Conservation (phyloP, 2,888 invertebrate species). For the Leucophenga montana region DNA sequence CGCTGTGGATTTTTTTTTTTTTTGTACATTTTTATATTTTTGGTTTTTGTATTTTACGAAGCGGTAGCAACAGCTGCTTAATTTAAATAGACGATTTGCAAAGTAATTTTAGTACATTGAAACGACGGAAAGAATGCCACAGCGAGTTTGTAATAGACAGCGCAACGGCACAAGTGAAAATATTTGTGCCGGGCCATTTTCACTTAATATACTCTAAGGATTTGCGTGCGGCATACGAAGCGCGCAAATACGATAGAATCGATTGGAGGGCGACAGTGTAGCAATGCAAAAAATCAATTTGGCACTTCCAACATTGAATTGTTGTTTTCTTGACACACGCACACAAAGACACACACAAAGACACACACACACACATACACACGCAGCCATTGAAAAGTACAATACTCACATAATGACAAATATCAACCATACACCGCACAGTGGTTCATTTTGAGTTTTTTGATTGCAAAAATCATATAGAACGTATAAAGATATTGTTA, state of each 20-base stretch:
- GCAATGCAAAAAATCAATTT: no score
- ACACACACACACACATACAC: not conserved
- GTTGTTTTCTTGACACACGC: no score
- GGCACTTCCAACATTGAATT: no score
- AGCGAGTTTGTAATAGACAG: not conserved
- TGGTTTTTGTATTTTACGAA: no score
- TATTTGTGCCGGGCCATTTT: not conserved
- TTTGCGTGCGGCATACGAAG: no score
- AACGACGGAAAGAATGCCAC: not conserved
- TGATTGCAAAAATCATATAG: no score
- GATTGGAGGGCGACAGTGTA: no score
- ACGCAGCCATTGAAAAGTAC: not conserved
- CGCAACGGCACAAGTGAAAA: no score
- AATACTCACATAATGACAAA: constrained; percentile 31
- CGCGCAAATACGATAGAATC: no score
- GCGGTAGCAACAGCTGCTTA: constrained; percentile 22
- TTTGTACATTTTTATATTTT: not conserved
- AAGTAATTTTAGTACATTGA: constrained; percentile 10
- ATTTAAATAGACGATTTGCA: constrained; percentile 26
- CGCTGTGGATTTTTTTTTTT: not conserved
- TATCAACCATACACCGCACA: constrained; percentile 36
- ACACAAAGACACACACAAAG: not conserved
- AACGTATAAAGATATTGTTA: no score
- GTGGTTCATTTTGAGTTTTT: no score
- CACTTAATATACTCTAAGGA: not conserved